phyloP scores from a whole-genome alignment of 2,888 invertebrate genomes.

The Stramonita haemastoma region DNA sequence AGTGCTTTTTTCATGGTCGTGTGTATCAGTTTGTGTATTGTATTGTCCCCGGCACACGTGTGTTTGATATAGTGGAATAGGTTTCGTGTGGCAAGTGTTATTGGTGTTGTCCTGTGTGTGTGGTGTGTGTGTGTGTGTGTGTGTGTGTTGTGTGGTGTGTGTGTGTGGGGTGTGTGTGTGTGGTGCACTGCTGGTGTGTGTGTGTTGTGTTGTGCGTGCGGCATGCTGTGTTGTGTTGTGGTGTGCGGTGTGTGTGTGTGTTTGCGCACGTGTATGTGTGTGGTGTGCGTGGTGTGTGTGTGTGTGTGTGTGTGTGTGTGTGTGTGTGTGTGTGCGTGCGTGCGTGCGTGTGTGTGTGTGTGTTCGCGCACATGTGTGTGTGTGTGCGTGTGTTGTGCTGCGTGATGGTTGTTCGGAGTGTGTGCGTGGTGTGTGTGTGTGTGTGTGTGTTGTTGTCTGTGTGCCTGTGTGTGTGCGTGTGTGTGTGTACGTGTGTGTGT shows the following conservation, averaged over 20 bases:
- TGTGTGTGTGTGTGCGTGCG: background rate
- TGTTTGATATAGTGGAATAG: too few species aligned
- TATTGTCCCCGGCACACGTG: too few species aligned
- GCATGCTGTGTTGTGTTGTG: background rate
- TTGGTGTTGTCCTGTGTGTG: too few species aligned
- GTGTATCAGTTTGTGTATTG: too few species aligned
- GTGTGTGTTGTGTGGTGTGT: background rate
- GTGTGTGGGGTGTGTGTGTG: constrained; percentile 5
- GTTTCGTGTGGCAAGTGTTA: too few species aligned
- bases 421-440: background rate
- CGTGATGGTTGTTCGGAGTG: too few species aligned
- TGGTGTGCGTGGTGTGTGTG: background rate
- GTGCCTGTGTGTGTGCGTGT: background rate
- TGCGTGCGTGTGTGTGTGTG: background rate
- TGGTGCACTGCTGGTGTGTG: background rate
- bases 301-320: background rate
- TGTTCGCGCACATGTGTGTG: background rate
- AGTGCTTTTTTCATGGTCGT: too few species aligned
- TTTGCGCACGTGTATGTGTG: constrained; percentile 19
- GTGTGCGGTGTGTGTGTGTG: too few species aligned
- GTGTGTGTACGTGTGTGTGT: background rate
- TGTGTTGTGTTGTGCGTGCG: background rate
- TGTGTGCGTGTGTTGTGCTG: background rate
- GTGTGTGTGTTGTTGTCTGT: background rate
- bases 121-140: background rate